Evolutionary conservation across 2,888 invertebrate species (phyloP), one percentile per base, ranked within the genome.

Genomic region (Drosophila flavopinicola): DNA sequence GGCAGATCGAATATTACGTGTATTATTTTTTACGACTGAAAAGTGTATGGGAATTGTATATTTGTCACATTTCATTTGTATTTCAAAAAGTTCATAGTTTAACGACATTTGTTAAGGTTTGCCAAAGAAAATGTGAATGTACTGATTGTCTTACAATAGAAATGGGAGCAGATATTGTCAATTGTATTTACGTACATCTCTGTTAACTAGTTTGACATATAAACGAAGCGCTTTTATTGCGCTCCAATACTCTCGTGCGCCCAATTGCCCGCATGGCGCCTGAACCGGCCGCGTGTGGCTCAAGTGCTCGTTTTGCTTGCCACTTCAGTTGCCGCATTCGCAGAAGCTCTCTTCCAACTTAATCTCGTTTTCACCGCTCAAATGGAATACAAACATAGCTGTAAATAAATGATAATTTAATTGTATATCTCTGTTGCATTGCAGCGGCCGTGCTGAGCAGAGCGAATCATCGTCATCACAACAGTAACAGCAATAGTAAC

Each of bases 321-420:
- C 80, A 79, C 70, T 79, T 66, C 37, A 79, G 60, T 76, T 63
- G 66, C 15, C 45, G 39, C 47, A 17, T 30, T 49, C 45, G 66
- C 49, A 41, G 61, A 59, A 57, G 63, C 74, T 64, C 58, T 61
- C 44, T 49, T 29, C 32, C 42, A 35, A 45, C 48, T 38, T 59
- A 70, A 68, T 75, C 67, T 76, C 75, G 74, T 85, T 88, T 88
- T 88, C 87, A 84, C 86, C 76, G 65, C 66, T 66, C 71, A 73
- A 82, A 63, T 69, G 61, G 53, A 58, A 67, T n/a, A 71, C 67
- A 76, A 71, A 58, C 66, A 69, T 66, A 86, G 75, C 87, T 71
- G 87, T 79, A 74, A 75, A 78, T 78, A 75, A 83, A 78, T 83
- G 76, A 64, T 83, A 85, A 86, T 83, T 80, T 75, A 87, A 85